Conservation (phyloP, 53 echinoderm and acorn worm species). For the Paracentrotus lividus region DNA sequence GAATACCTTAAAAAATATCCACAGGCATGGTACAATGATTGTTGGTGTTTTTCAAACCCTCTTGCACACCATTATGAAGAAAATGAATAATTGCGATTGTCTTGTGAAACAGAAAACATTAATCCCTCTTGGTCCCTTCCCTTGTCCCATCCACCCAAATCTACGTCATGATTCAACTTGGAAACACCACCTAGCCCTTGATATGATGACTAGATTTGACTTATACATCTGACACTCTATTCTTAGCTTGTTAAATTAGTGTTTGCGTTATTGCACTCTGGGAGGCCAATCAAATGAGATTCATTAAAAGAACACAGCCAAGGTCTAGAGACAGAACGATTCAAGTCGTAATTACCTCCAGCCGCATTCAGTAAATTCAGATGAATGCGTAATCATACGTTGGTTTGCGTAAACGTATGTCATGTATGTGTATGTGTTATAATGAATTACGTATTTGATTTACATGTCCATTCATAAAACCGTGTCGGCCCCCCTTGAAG, state of each 20-base stretch:
- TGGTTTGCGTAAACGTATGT: background rate
- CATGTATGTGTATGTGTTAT: no score
- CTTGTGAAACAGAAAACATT: no score
- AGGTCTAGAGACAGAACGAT: slow-evolving; percentile 34
- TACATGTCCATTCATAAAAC: no score
- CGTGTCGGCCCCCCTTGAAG: no score
- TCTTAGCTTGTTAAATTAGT: slow-evolving; percentile 21
- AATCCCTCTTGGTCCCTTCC: background rate
- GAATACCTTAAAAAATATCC: no score
- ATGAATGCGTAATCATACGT: slow-evolving; percentile 35
- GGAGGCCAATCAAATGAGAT: slow-evolving; percentile 55
- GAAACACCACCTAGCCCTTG: background rate
- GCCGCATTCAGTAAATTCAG: slow-evolving; percentile 11
- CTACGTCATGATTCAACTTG: background rate
- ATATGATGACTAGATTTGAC: background rate
- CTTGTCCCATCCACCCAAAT: background rate
- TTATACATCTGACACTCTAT: slow-evolving; percentile 24
- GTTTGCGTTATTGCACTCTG: background rate
- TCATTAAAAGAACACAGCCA: slow-evolving; percentile 51
- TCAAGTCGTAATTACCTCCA: slow-evolving; percentile 28
- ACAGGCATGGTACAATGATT: no score
- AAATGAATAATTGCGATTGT: no score
- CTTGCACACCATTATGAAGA: no score
- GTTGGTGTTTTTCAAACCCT: no score
- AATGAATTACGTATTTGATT: no score